Evolutionary conservation across 2,888 invertebrate species (phyloP), one percentile per base, ranked within the genome.

Genomic region (Merodon equestris): DNA sequence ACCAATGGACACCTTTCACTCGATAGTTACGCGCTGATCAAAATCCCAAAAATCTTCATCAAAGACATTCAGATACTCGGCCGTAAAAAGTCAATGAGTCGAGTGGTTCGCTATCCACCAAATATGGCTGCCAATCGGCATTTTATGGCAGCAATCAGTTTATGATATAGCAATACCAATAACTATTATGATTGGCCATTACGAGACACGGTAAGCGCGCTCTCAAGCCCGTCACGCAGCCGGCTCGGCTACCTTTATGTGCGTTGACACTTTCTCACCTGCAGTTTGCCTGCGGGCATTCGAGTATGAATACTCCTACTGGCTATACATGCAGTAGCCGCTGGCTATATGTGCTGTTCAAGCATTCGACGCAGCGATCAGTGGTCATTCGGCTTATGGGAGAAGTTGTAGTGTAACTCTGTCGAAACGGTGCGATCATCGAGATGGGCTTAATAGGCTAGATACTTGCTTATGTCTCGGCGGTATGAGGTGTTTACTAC

Each of bases 161-260:
- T 74, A 79, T 74, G 79, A 79, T 79, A 79, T 70, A 74, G 64
- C 68, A 51, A 63, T 63, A 74, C 45, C 73, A 64, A 74, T 68
- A 79, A 64, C 68, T 74, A 79, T 79, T 79, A 79, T 70, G 79
- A 79, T 79, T 79, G 74, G 79, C 58, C 64, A 74, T 79, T 79
- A 70, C 40, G 50, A 68, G 68, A 58, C 64, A 74, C 63, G 54
- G 73, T 73, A 54, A 74, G 64, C 73, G 58, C 67, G 67, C 68
- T 68, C 34, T 48, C 67, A 2, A 48, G 68, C 67, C 77, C 72
- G 77, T 67, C 77, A 72, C 38, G 53, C 40, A 40, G 40, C n/a
- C 27, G 27, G 7, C 27, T 27, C 7, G 7, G 53, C 51, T 56
- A 38, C 17, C 38, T 66, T 71, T 71, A 77, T 72, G 70, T 66